A percentile compares a stretch with the other conserved stretches of the same genome.
These are phyloP conservation scores for Stomatorhinus ivindoensis DNA, from an alignment of 2,113 vertebrate genomes.

Conservation along the genomic window DNA sequence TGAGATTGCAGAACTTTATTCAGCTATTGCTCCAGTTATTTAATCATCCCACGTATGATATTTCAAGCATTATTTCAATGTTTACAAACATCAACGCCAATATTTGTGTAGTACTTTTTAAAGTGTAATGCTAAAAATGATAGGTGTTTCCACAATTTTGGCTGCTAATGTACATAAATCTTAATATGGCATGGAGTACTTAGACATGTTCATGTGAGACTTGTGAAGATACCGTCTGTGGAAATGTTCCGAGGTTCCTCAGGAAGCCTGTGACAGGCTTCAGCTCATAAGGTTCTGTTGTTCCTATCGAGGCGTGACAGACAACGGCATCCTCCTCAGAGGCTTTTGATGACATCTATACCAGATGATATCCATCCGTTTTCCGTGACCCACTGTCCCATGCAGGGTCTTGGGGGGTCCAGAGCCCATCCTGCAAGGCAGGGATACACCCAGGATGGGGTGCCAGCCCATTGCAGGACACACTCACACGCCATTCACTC, in stretches of 20 bases:
- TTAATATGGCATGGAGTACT: neutral
- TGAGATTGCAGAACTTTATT: neutral
- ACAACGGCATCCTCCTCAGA: neutral
- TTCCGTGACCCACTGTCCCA: no score
- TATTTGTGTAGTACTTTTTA: neutral
- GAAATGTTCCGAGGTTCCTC: neutral
- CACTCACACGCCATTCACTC: no score
- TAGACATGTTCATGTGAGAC: neutral
- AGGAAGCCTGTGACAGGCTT: neutral
- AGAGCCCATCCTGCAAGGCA: neutral
- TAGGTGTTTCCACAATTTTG: neutral
- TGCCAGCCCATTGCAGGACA: no score
- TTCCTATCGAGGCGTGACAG: neutral
- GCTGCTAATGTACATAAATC: neutral
- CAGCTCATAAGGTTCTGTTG: neutral
- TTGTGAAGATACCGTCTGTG: neutral
- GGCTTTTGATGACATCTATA: neutral
- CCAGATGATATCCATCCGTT: neutral
- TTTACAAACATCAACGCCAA: neutral
- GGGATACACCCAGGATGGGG: no score
- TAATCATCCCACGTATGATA: neutral
- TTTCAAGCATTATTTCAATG: neutral
- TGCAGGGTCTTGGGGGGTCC: no score
- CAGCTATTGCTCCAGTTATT: neutral
- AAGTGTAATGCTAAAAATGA: neutral